Conservation (phyloP, 2,888 invertebrate genomes). For the Camponotus fellah region DNA sequence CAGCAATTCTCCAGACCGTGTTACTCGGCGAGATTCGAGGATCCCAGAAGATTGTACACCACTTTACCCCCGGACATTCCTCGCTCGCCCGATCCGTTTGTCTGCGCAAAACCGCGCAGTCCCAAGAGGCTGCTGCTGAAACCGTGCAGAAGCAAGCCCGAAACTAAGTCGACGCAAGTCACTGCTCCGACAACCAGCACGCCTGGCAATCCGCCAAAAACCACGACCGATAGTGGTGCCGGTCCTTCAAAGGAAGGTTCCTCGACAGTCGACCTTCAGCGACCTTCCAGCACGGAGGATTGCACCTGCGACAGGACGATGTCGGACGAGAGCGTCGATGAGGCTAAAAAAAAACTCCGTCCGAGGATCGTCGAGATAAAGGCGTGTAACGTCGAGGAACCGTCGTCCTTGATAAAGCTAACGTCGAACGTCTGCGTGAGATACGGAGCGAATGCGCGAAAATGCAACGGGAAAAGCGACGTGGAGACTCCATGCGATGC, state of each 20-base stretch:
- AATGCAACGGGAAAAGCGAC: neutral
- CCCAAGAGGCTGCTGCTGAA: conserved; percentile 78
- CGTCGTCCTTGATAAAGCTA: neutral
- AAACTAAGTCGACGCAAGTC: conserved; percentile 60
- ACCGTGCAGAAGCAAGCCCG: conserved; percentile 79
- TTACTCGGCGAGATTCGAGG: conserved; percentile 45
- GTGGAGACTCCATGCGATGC: neutral
- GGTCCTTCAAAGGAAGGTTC: conserved; percentile 25
- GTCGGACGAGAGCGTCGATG: conserved; percentile 64
- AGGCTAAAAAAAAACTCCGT: conserved; percentile 78
- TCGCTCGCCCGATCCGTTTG: conserved; percentile 80
- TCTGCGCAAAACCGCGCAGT: conserved; percentile 65
- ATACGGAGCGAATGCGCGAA: neutral
- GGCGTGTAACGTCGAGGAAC: neutral
- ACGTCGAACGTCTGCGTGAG: neutral
- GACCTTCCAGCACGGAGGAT: conserved; percentile 48
- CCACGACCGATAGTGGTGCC: neutral
- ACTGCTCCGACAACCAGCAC: neutral
- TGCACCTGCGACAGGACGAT: conserved; percentile 48
- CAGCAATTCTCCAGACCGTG: conserved; percentile 63
- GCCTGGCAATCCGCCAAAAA: conserved; percentile 11
- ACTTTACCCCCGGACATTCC: conserved; percentile 11
- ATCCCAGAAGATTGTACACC: conserved; percentile 49
- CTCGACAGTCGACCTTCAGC: neutral
- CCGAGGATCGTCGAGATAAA: conserved; percentile 52